phyloP scores from a whole-genome alignment of 2,113 vertebrate genomes.

The Eulemur rufifrons region DNA sequence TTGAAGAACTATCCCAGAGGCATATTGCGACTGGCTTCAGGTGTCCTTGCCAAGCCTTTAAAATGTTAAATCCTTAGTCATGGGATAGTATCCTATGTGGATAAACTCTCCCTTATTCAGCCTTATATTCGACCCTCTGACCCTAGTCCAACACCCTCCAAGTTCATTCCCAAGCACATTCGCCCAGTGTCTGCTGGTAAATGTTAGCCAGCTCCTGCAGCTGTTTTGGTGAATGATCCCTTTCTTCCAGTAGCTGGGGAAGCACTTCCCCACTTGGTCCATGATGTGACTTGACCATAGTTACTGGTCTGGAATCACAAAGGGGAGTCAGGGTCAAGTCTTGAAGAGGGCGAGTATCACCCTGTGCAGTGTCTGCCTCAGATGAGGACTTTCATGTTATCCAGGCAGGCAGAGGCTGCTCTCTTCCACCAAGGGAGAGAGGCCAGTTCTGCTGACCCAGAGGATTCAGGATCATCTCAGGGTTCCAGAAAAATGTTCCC shows the following conservation, averaged over 20 bases:
- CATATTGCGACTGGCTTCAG: not conserved
- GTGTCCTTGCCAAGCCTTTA: not conserved
- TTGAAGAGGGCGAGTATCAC: not conserved
- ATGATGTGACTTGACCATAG: not conserved
- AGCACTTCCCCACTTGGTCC: not conserved
- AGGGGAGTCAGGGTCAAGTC: not conserved
- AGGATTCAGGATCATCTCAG: not conserved
- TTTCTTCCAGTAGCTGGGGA: not conserved
- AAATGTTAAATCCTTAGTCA: not conserved
- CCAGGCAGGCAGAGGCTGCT: not conserved
- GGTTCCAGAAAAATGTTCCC: not conserved
- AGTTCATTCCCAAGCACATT: not conserved
- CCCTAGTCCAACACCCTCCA: not conserved
- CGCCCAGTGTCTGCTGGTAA: not conserved
- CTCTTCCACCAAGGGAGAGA: not conserved
- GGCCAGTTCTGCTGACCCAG: not conserved
- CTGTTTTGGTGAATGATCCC: not conserved
- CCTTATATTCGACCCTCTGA: not conserved
- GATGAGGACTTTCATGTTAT: not conserved
- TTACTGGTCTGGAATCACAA: not conserved
- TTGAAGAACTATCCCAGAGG: not conserved
- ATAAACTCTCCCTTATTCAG: not conserved
- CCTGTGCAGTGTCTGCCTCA: not conserved
- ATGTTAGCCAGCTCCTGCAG: not conserved
- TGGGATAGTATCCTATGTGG: not conserved